These are phyloP conservation scores for Ophion obscuratus DNA, from an alignment of 2,888 invertebrate genomes.

Conservation along the genomic window DNA sequence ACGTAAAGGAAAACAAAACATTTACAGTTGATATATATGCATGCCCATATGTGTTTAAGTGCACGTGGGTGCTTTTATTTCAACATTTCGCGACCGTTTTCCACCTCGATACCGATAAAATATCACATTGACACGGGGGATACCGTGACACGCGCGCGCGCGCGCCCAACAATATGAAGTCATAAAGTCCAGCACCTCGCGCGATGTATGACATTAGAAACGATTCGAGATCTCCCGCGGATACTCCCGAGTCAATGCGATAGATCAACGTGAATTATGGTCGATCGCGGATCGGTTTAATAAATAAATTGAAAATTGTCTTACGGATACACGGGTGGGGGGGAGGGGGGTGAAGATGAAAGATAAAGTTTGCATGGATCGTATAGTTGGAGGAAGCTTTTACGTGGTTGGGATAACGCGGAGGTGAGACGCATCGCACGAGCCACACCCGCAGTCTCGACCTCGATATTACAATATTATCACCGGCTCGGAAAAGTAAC, in stretches of 20 bases:
- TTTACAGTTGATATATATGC: too few relatives aligned
- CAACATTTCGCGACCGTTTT: conserved; percentile 1
- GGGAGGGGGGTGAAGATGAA: conserved; percentile 29
- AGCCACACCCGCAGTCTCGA: conserved; percentile 72
- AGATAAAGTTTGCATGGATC: conserved; percentile 13
- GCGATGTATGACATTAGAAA: conserved; percentile 26
- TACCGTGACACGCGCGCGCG: conserved; percentile 2
- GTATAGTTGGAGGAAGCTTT: conserved; percentile 15
- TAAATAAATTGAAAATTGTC: conserved; percentile 39
- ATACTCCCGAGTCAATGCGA: conserved; percentile 19
- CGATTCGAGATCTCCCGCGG: conserved; percentile 43
- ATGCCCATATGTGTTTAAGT: too few relatives aligned
- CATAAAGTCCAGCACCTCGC: conserved; percentile 27
- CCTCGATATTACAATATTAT: conserved; percentile 77
- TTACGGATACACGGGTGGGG: conserved; percentile 19
- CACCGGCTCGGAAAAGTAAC: conserved; percentile 60
- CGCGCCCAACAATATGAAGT: conserved; percentile 1
- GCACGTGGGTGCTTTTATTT: neutral
- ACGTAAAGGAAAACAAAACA: too few relatives aligned
- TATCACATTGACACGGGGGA: conserved; percentile 5
- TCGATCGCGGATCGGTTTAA: conserved; percentile 22
- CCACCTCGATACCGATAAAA: conserved; percentile 6
- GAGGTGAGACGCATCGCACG: conserved; percentile 59
- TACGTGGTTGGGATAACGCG: conserved; percentile 7
- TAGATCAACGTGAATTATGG: conserved; percentile 29